Evolutionary conservation across 2,797 vertebrate species (phyloP), one percentile per base, ranked within the genome.

Genomic region (Taeniopygia guttata): DNA sequence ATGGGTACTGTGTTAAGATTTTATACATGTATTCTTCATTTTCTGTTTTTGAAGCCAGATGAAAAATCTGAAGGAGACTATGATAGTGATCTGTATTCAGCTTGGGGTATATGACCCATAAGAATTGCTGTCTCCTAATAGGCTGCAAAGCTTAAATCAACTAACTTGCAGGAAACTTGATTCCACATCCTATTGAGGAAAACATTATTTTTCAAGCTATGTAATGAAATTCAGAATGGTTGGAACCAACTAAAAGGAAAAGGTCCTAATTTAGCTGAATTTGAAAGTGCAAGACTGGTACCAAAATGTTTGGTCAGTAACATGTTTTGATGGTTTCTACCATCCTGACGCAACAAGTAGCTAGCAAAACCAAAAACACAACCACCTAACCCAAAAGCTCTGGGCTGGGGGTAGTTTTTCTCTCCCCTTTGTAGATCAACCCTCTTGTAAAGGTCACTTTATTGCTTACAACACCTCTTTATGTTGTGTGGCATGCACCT

Each of bases 391-490:
- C 7, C 46, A 67, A 69, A 69, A 84, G 5, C 17, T 89, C 14
- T 56, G 67, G 14, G 11, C 32, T 43, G 26, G 15, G 3, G 0
- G 2, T 56, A 7, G 0, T 42, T 87, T 78, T 87, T 38, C 43
- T 36, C 36, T 54, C 42, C 13, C 9, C 6, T 83, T 70, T 2
- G 1, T n/a, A 13, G 7, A 7, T 46, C 42, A 59, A 34, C 7
- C 3, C 3, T 10, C 16, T 63, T 36, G 6, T 75, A 40, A 72
- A 54, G 17, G 9, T 70, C 56, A 10, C 48, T 58, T 40, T 62
- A 22, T 60, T 25, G 30, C 45, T 0, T 43, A 22, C 17, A 32
- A 3, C 0, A 1, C 6, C 10, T 9, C 7, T 51, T 87, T 58
- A 22, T 34, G 5, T 26, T 38, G 30, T 76, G 13, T 2, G 1